Base-by-base conservation (phyloP, 2,888 invertebrate genomes). In the Thymelicus lineola region DNA sequence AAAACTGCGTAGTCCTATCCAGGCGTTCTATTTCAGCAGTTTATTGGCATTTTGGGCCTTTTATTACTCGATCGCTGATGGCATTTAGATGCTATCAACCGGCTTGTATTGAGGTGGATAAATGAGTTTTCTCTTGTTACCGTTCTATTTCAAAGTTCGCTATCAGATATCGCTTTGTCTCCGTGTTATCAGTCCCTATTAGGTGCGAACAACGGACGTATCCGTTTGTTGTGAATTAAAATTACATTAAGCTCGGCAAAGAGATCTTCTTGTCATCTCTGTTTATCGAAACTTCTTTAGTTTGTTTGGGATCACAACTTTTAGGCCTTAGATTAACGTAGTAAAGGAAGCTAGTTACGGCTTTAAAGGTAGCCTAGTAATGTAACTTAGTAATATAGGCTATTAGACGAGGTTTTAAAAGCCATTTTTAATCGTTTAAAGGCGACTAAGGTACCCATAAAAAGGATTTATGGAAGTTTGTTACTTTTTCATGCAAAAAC, bases 41-140 rank as follows among this genome's bases (percentile, higher is more conserved):
- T 70, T 79, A 86, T 87, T 79, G 86, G 80, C 79, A 84, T 86
- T 89, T 85, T 77, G 86, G 87, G 81, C 88, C 85, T 88, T 89
- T 88, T 87, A 89, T 88, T 90, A 88, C 86, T 83, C 86, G 82
- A 85, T 86, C 80, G 77, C 81, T 83, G 85, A 89, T 85, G 89
- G 82, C 85, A 82, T 89, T 89, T 82, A 90, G 90, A 91, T 91
- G 71, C 63, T 85, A 90, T 90, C 90, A 36, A 53, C 71, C 73
- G 73, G 80, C 82, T 86, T 89, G 89, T 88, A 90, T 87, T 90
- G 90, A 91, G 89, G 88, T 89, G 87, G 82, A 90, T 86, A 89
- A 90, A 90, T 87, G 87, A 88, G 89, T 83, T 87, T 83, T 78
- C 75, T 74, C 75, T 77, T 77, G 76, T 79, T 71, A 71, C 76